Percentiles rank a stretch among this genome's conserved stretches.
Conservation (phyloP, 1,140 invertebrate genomes). For the Zeugodacus cucurbitae region DNA sequence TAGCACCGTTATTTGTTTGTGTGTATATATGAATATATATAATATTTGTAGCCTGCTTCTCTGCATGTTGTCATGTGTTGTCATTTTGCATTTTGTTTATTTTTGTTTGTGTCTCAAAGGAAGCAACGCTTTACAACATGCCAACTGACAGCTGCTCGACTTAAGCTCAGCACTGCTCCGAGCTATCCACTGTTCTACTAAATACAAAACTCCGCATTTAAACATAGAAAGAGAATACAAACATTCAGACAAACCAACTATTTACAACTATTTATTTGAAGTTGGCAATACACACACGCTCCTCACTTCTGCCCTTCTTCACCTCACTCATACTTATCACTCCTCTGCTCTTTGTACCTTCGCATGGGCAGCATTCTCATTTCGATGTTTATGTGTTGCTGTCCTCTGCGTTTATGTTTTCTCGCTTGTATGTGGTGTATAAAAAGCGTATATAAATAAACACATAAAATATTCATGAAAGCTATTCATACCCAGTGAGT, state of each 20-base stretch:
- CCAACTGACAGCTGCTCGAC: slow-evolving; percentile 13
- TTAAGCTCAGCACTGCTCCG: background rate
- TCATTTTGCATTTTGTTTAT: slow-evolving; percentile 9
- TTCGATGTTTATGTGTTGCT: background rate
- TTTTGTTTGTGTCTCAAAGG: slow-evolving; percentile 10
- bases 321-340: background rate
- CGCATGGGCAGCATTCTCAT: background rate
- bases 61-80: background rate
- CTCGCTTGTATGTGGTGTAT: background rate
- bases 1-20: background rate
- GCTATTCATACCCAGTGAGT: background rate
- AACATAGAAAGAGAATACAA: background rate
- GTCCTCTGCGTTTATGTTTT: background rate
- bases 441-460: background rate
- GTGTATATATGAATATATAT: background rate
- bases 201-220: background rate
- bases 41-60: background rate
- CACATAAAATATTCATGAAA: background rate
- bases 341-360: background rate
- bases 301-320: background rate
- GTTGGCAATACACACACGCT: background rate
- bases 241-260: background rate
- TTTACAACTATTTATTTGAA: background rate
- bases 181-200: background rate
- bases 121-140: background rate